Base-by-base conservation (phyloP, 2,113 vertebrate species). In the Semnornis frantzii region DNA sequence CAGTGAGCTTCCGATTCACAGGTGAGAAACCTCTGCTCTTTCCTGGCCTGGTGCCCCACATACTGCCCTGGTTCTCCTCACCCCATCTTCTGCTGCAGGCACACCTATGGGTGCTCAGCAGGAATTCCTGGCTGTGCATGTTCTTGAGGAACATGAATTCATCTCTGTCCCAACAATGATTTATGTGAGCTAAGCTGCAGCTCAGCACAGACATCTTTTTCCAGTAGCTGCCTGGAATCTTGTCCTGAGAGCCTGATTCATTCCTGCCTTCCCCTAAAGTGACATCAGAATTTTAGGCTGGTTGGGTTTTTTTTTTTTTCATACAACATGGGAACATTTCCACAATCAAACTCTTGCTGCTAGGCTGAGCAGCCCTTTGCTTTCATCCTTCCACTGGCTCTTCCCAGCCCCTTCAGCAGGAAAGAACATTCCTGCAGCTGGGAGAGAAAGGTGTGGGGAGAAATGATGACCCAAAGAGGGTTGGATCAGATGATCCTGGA, bases 1-100 rank as follows among this genome's bases (percentile, higher is more conserved):
- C 98, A 0, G 98, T 99, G 96, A 99, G 90, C 96, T 97, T 99
- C 97, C 98, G 98, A 97, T 99, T 99, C 96, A 99, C 98, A 98
- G 99, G 99, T 99, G 86, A 52, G 63, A 85, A 62, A 75, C 68
- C 1, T 68, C 81, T 33, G 10, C 11, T 80, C 11, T 87, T 73
- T 77, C 46, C 63, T 57, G 31, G 25, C 44, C 23, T 24, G 48
- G 55, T 65, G 59, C 31, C 48, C n/a, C 68, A 65, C 65, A 4
- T 1, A 1, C 17, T 63, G 27, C 23, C 57, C 44, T 59, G 6
- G 50, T 31, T 5, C 4, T 63, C 23, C 42, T n/a, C 74, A 44
- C 60, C 23, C 16, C 64, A 86, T 74, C 30, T 16, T 55, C 84
- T 64, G 33, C 80, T 78, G 72, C 62, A 69, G 16, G 30, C 34